Percentiles rank a stretch among this genome's conserved stretches.
Evolutionary conservation across 2,113 vertebrate genomes (phyloP).

Genomic region (Procavia capensis): DNA sequence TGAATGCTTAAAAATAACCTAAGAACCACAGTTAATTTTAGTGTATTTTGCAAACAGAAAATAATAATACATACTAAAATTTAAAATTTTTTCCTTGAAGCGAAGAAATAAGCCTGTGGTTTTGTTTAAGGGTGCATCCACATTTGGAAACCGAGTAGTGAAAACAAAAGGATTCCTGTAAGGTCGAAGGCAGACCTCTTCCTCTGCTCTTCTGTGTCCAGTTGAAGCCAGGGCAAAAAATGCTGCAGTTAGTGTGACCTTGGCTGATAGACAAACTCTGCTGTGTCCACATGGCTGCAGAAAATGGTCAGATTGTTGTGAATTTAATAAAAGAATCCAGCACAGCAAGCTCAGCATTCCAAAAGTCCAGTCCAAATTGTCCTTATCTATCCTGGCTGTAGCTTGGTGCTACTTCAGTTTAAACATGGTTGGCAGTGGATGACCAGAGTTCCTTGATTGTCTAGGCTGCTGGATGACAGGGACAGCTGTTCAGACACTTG

Average conservation of each 20-base stretch:
- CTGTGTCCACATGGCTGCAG: neutral
- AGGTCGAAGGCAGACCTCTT: constrained; percentile 32
- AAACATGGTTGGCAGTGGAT: neutral
- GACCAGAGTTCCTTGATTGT: neutral
- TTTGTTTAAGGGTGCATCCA: constrained; percentile 3
- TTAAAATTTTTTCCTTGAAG: constrained; percentile 9
- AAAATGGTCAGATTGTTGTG: neutral
- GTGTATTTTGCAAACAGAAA: constrained; percentile 32
- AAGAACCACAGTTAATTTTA: constrained; percentile 1
- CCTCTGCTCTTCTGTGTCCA: neutral
- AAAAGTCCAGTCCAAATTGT: neutral
- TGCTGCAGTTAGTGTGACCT: neutral
- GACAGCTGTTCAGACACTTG: neutral
- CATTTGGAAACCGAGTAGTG: constrained; percentile 44
- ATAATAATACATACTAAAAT: neutral
- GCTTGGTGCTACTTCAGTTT: constrained; percentile 4
- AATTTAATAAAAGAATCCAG: neutral
- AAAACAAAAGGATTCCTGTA: constrained; percentile 39
- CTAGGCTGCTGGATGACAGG: neutral
- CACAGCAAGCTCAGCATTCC: neutral
- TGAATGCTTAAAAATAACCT: constrained; percentile 33
- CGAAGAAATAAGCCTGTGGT: constrained; percentile 1
- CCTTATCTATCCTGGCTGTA: neutral
- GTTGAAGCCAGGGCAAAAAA: neutral
- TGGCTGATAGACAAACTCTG: neutral